A percentile compares a stretch with the other conserved stretches of the same genome.
Evolutionary conservation across 1,140 invertebrate species (phyloP).

Genomic region (Drosophila repleta): DNA sequence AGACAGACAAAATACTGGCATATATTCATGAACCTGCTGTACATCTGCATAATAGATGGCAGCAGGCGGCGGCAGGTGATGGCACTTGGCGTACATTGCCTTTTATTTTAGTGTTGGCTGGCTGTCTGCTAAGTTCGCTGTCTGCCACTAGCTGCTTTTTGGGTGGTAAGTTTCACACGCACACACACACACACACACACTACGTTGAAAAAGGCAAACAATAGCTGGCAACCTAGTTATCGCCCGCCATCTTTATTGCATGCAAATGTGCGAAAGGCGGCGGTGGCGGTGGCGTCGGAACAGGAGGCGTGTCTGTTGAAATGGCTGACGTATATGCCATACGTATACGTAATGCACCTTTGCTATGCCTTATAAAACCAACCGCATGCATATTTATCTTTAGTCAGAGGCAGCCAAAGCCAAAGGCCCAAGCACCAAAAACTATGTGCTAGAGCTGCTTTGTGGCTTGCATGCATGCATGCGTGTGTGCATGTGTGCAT

Average conservation of each 20-base stretch:
- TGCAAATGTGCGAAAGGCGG: conserved; percentile 79
- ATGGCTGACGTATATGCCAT: conserved; percentile 61
- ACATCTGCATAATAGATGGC: conserved; percentile 79
- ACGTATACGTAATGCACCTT: conserved; percentile 58
- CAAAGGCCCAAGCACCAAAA: conserved; percentile 10
- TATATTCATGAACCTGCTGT: conserved; percentile 80
- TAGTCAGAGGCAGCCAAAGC: conserved; percentile 34
- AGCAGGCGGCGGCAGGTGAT: conserved; percentile 69
- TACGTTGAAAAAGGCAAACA: conserved; percentile 73
- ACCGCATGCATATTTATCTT: conserved; percentile 82
- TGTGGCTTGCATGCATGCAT: conserved; percentile 41
- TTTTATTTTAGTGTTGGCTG: conserved; percentile 73
- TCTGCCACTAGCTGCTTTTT: conserved; percentile 55
- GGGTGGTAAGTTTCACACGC: conserved; percentile 61
- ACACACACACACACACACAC: conserved; percentile 29
- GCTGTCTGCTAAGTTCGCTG: conserved; percentile 45
- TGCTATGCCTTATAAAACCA: conserved; percentile 62
- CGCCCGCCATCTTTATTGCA: conserved; percentile 81
- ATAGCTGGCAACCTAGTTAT: conserved; percentile 79
- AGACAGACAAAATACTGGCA: conserved; percentile 68
- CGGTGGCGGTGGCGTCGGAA: conserved; percentile 13
- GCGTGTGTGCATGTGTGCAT: conserved; percentile 26
- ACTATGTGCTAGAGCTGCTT: conserved; percentile 37
- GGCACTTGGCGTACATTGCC: conserved; percentile 71
- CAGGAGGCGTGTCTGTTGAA: conserved; percentile 73